These are phyloP conservation scores for Macrosiphum euphorbiae DNA, from an alignment of 2,888 invertebrate species.

Conservation along the genomic window DNA sequence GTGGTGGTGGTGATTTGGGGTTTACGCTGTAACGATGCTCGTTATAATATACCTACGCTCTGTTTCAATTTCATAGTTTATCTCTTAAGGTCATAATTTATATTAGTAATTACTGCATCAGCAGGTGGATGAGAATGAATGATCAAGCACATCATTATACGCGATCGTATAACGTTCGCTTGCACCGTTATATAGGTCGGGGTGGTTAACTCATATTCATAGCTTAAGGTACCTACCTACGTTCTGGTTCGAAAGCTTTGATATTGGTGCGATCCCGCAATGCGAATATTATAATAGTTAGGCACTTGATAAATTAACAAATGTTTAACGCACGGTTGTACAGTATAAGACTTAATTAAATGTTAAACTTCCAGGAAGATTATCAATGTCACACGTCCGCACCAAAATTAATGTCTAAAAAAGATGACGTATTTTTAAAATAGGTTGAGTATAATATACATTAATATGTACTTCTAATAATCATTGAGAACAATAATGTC, in stretches of 20 bases:
- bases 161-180: background rate
- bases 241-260: background rate
- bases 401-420: background rate
- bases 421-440: background rate
- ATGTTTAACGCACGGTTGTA: background rate
- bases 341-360: background rate
- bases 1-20: background rate
- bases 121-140: background rate
- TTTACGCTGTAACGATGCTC: background rate
- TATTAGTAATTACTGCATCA: background rate
- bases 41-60: background rate
- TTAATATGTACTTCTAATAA: background rate
- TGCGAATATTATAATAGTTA: background rate
- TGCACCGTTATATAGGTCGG: background rate
- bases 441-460: background rate
- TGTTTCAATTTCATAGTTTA: background rate
- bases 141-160: background rate
- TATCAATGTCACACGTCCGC: background rate
- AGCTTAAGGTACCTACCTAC: background rate
- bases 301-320: background rate
- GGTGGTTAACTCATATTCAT: background rate
- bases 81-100: background rate
- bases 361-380: background rate
- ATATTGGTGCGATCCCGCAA: background rate
- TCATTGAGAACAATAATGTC: background rate